Conservation (phyloP, 2,888 invertebrate species). For the Pollenia griseotomentosa region DNA sequence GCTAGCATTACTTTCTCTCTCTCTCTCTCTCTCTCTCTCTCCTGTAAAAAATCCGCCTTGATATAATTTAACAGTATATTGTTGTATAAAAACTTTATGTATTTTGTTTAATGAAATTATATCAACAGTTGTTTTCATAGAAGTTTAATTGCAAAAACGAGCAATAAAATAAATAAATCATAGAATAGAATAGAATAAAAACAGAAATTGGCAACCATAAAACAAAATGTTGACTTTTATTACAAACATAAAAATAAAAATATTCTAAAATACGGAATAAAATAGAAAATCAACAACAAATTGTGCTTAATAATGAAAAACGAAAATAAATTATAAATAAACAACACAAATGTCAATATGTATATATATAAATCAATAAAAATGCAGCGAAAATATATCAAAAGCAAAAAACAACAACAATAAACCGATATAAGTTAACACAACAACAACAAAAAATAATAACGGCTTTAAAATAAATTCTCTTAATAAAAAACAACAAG, state of each 20-base stretch:
- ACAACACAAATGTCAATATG: conserved; percentile 18
- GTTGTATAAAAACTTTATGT: too few relatives aligned
- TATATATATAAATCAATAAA: conserved; percentile 32
- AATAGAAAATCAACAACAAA: conserved; percentile 1
- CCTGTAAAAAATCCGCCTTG: too few relatives aligned
- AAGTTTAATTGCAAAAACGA: conserved; percentile 14
- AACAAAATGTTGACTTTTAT: background rate
- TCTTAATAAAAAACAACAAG: conserved; percentile 36
- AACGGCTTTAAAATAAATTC: conserved; percentile 46
- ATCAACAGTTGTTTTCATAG: background rate
- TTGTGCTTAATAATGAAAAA: conserved; percentile 14
- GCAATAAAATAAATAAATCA: background rate
- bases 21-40: too few relatives aligned
- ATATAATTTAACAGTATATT: too few relatives aligned
- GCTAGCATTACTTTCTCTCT: too few relatives aligned
- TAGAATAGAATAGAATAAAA: background rate
- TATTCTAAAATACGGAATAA: conserved; percentile 12
- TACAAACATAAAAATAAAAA: conserved; percentile 11
- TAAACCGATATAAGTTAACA: conserved; percentile 75
- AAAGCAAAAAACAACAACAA: conserved; percentile 36
- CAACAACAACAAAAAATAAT: conserved; percentile 68
- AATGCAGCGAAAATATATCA: conserved; percentile 67
- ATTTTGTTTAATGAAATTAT: background rate
- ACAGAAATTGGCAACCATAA: background rate
- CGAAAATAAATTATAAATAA: conserved; percentile 6